Evolutionary conservation across 2,797 vertebrate species (phyloP).

Genomic region (Buphagus erythrorhynchus): DNA sequence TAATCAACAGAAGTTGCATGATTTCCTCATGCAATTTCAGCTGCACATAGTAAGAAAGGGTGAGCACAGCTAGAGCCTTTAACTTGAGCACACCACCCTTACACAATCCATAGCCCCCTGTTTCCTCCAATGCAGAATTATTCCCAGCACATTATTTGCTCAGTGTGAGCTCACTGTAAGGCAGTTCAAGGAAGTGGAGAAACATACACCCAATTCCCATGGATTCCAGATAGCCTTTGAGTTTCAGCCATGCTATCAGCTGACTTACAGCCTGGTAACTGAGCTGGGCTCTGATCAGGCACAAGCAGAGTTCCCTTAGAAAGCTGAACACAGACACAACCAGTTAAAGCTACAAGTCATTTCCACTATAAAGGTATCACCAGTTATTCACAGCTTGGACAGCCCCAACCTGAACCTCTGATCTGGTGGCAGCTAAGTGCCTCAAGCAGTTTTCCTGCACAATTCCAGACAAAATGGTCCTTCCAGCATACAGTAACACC

Average conservation of each 20-base stretch:
- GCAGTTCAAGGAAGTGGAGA: neutral
- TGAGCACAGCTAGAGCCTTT: neutral
- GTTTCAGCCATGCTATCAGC: neutral
- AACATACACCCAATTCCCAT: neutral
- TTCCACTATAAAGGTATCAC: neutral
- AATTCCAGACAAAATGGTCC: neutral
- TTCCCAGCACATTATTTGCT: neutral
- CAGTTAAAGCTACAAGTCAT: neutral
- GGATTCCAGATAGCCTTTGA: neutral
- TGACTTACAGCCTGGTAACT: neutral
- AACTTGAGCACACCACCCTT: neutral
- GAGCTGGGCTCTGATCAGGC: neutral
- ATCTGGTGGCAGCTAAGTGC: neutral
- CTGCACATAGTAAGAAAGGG: neutral
- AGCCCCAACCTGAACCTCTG: neutral
- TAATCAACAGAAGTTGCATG: rapidly evolving
- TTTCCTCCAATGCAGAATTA: neutral
- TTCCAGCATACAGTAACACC: rapidly evolving
- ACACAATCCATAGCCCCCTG: neutral
- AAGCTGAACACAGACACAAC: neutral
- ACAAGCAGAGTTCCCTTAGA: neutral
- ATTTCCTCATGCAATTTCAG: neutral
- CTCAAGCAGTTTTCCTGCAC: neutral
- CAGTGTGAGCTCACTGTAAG: neutral
- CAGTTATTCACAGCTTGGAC: neutral